Percentiles rank a stretch among this genome's conserved stretches.
Evolutionary conservation across 2,797 vertebrate genomes (phyloP).

Genomic region (Hephaestus fuliginosus): DNA sequence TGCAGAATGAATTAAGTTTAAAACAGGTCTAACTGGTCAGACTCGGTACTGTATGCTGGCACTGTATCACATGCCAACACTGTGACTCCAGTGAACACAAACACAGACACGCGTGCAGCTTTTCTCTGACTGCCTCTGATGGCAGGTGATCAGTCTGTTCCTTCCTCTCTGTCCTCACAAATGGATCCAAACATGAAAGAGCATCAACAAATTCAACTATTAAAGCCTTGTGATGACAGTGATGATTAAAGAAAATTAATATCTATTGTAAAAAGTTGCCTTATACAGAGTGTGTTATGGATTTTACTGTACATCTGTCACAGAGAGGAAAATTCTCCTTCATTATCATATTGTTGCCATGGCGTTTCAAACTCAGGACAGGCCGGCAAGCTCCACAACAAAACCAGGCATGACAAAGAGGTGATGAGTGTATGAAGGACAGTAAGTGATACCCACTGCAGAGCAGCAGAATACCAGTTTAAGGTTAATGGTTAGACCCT

Average conservation of each 20-base stretch:
- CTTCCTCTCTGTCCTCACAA: not conserved
- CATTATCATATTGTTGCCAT: constrained; percentile 83
- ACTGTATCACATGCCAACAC: not conserved
- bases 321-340: constrained; percentile 45
- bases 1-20: constrained; percentile 10
- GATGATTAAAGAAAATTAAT: not conserved
- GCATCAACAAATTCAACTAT: not conserved
- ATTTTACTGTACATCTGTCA: constrained; percentile 27
- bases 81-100: not conserved
- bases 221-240: not conserved
- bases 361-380: constrained; percentile 67
- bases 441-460: not conserved
- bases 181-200: not conserved
- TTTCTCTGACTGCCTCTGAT: not conserved
- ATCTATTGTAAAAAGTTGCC: not conserved
- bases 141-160: not conserved
- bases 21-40: constrained; percentile 9
- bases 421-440: constrained; percentile 39
- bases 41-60: not conserved
- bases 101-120: not conserved
- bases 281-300: not conserved
- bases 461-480: constrained; percentile 9
- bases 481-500: not conserved
- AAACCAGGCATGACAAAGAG: constrained; percentile 45
- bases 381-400: constrained; percentile 12